These are phyloP conservation scores for Papilio polytes DNA, from an alignment of 1,140 invertebrate genomes.

Conservation along the genomic window DNA sequence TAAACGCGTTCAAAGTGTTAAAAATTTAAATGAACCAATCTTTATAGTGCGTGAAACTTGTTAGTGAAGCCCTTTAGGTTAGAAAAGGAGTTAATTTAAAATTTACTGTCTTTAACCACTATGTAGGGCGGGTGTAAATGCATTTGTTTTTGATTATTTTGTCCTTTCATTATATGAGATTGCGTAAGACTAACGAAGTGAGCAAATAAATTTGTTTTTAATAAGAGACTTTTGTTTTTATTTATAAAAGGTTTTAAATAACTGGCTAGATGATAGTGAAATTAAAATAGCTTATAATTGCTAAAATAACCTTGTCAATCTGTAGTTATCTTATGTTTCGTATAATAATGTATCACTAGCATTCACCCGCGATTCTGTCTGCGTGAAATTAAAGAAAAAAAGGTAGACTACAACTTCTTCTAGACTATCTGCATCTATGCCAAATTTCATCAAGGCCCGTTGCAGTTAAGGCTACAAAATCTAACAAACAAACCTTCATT, in stretches of 20 bases:
- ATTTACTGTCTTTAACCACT: conserved; percentile 42
- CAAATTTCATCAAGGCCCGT: too few relatives aligned
- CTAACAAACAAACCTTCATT: too few relatives aligned
- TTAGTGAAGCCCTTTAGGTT: conserved; percentile 42
- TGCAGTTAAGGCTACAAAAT: too few relatives aligned
- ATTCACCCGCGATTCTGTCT: too few relatives aligned
- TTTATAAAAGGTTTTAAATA: neutral
- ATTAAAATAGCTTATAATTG: too few relatives aligned
- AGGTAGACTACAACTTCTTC: too few relatives aligned
- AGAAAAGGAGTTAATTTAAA: conserved; percentile 45
- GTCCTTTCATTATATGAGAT: conserved; percentile 7
- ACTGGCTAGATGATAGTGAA: neutral
- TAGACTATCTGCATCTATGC: too few relatives aligned
- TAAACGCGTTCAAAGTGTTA: conserved; percentile 49
- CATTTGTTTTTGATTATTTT: conserved; percentile 5
- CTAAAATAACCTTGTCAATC: too few relatives aligned
- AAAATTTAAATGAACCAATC: conserved; percentile 53
- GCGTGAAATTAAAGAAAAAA: too few relatives aligned
- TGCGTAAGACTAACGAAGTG: neutral
- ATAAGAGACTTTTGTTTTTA: neutral
- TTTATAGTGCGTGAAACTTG: conserved; percentile 34
- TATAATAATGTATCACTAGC: too few relatives aligned
- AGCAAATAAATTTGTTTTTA: neutral
- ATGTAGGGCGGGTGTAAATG: conserved; percentile 3
- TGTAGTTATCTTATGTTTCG: too few relatives aligned